Percentiles rank a stretch among this genome's conserved stretches.
These are phyloP conservation scores for Formica selysi DNA, from an alignment of 1,140 invertebrate genomes.

Conservation along the genomic window DNA sequence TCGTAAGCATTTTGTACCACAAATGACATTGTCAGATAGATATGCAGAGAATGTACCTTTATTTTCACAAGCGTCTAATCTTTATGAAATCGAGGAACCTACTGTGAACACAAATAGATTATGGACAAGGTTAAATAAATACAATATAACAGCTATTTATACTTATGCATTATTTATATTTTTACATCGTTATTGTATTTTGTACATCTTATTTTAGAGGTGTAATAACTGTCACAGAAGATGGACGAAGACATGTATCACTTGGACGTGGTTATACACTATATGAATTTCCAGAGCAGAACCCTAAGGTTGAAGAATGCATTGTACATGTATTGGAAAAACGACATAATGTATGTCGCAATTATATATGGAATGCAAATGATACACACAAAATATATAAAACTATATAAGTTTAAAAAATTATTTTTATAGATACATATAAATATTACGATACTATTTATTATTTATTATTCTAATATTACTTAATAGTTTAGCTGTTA, in stretches of 20 bases:
- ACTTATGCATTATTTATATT: slow-evolving; percentile 3
- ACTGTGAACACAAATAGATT: slow-evolving; percentile 77
- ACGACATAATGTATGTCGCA: slow-evolving; percentile 71
- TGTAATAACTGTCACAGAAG: slow-evolving; percentile 66
- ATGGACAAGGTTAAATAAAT: slow-evolving; percentile 78
- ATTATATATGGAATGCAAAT: background rate
- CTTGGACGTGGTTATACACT: slow-evolving; percentile 80
- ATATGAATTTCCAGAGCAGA: slow-evolving; percentile 77
- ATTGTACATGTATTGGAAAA: slow-evolving; percentile 75
- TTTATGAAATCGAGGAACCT: slow-evolving; percentile 74
- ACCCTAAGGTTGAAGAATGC: slow-evolving; percentile 65
- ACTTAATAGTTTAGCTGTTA: no score
- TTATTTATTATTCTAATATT: no score
- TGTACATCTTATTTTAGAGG: slow-evolving; percentile 72
- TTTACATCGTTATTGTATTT: slow-evolving; percentile 10
- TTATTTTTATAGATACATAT: slow-evolving; percentile 31
- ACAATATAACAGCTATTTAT: background rate
- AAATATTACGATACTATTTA: background rate
- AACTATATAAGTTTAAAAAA: background rate
- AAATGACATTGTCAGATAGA: slow-evolving; percentile 1
- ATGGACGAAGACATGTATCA: slow-evolving; percentile 79
- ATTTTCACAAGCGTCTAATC: slow-evolving; percentile 68
- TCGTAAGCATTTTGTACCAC: background rate
- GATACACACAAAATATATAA: background rate
- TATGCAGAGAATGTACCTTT: slow-evolving; percentile 48